These are phyloP conservation scores for Labeo calbasu DNA, from an alignment of 2,797 vertebrate species.

Conservation along the genomic window DNA sequence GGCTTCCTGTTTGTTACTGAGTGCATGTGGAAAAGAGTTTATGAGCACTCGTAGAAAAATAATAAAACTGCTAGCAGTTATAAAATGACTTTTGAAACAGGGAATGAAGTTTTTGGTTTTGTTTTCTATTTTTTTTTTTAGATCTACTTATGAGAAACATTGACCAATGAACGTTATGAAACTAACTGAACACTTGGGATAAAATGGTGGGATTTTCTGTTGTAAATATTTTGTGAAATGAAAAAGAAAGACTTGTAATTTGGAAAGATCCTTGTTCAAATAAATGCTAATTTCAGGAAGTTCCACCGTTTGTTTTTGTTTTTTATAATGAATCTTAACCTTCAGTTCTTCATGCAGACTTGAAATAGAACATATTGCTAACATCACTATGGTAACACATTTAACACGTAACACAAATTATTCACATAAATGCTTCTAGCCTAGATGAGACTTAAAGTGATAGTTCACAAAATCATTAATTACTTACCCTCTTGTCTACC, in stretches of 20 bases:
- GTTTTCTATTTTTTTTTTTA: background rate
- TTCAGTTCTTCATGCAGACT: background rate
- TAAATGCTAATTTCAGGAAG: constrained; percentile 70
- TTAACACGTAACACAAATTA: background rate
- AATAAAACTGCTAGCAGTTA: constrained; percentile 57
- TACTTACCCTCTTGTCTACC: too few species aligned
- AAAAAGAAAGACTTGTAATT: constrained; percentile 74
- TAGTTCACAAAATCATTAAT: too few species aligned
- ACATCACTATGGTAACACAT: constrained; percentile 4
- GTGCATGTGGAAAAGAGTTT: constrained; percentile 76
- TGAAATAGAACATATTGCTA: constrained; percentile 17
- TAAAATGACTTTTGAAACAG: constrained; percentile 52
- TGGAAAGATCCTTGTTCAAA: constrained; percentile 77
- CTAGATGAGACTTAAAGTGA: background rate
- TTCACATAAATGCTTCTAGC: background rate
- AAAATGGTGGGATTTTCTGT: constrained; percentile 71
- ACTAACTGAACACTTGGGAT: constrained; percentile 51
- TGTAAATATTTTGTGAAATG: constrained; percentile 87
- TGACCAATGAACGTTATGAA: constrained; percentile 56
- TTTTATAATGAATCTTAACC: background rate
- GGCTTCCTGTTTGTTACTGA: constrained; percentile 85
- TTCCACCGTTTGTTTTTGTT: background rate
- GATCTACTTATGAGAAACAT: constrained; percentile 50
- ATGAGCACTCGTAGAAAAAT: constrained; percentile 60
- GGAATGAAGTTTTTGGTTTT: constrained; percentile 35